Evolutionary conservation across 2,888 invertebrate species (phyloP), one percentile per base, ranked within the genome.

Genomic region (Leucozona laternaria): DNA sequence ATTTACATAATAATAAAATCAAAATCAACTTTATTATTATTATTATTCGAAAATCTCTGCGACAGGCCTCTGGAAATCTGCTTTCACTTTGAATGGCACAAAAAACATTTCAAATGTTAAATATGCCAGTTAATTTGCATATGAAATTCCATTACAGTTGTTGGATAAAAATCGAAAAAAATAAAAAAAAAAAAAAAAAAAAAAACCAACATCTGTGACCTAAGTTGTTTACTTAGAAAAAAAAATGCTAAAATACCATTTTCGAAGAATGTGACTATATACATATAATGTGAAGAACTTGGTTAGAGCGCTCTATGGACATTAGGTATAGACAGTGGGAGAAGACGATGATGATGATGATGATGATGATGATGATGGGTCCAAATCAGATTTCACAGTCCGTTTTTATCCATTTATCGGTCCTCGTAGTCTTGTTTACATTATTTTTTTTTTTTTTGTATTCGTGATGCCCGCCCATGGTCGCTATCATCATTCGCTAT

Each of bases 371-470:
- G n/a, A 48, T 48, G 48, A 31, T 31, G 31, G 31, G 50, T 79
- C 57, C 58, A 64, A 83, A 84, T 79, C 79, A 58, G 79, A 75
- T 84, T 84, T 84, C 70, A 75, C 79, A 79, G 70, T 75, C 73
- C 40, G 83, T 79, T 79, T 70, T 79, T 73, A 70, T 28, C 55
- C 45, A 75, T 60, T 84, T 79, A 64, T 79, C 43, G 57, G 22
- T 28, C 48, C 20, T 48, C 17, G 13, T 25, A 37, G 45, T 11
- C 48, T 70, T n/a, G 17, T 48, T 43, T 31, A 60, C 22, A 43
- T 57, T 53, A 34, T 40, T 43, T 50, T 43, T 25, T 53, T 48
- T 66, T 40, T n/a, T 58, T 28, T 5, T 22, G 4, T 25, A 2
- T 8, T 48, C n/a, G 0, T 45, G 43, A 17, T 22, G 22, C 22